These are phyloP conservation scores for Siphlonurus alternatus DNA, from an alignment of 2,888 invertebrate genomes.

Conservation along the genomic window DNA sequence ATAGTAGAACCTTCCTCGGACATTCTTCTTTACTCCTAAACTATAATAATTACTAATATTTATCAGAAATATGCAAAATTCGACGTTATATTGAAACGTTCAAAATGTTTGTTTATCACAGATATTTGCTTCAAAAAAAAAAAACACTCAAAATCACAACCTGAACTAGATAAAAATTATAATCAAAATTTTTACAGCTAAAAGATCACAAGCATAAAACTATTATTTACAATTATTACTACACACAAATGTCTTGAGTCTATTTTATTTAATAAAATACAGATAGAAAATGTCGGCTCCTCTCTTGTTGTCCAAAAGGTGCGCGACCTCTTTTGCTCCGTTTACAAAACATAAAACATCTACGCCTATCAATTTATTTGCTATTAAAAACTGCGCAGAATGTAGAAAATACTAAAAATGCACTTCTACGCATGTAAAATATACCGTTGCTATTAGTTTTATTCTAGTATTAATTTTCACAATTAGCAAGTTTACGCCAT, in stretches of 20 bases:
- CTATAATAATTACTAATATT: background rate
- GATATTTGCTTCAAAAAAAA: background rate
- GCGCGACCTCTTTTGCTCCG: background rate
- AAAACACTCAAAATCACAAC: background rate
- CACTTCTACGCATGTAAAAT: background rate
- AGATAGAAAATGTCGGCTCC: background rate
- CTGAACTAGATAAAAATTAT: background rate
- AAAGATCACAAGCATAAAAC: background rate
- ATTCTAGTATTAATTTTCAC: too few relatives aligned
- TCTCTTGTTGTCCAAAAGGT: background rate
- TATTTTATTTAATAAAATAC: background rate
- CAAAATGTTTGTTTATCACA: background rate
- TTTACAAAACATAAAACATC: background rate
- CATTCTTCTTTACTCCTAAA: background rate
- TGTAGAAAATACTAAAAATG: too few relatives aligned
- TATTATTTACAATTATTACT: background rate
- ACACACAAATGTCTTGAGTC: background rate
- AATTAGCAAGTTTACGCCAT: too few relatives aligned
- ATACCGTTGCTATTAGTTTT: too few relatives aligned
- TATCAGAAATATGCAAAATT: background rate
- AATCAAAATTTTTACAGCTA: background rate
- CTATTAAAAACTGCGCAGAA: background rate
- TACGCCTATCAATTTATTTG: background rate
- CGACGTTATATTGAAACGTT: background rate
- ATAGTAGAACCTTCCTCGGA: background rate